A percentile compares a stretch with the other conserved stretches of the same genome.
phyloP scores from a whole-genome alignment of 2,113 vertebrate species.

The Vanacampus margaritifer region DNA sequence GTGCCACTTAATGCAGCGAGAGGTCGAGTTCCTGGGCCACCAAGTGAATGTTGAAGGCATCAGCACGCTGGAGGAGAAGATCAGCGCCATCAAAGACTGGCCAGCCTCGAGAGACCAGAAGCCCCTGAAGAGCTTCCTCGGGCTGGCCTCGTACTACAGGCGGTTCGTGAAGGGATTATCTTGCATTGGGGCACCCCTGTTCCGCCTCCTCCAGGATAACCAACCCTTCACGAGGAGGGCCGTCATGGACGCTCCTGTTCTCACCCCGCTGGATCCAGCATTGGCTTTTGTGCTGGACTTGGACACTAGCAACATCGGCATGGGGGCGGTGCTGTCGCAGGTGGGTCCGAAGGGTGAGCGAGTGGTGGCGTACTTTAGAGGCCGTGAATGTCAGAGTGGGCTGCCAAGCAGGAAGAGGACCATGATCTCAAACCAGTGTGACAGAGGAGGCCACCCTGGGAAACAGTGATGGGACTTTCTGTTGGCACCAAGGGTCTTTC shows the following conservation, averaged over 20 bases:
- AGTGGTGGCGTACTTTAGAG: not conserved
- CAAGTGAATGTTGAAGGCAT: not conserved
- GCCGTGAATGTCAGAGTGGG: not conserved
- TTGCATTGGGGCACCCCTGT: not conserved
- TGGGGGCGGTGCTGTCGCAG: not conserved
- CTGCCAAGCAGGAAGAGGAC: not conserved
- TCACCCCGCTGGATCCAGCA: too few relatives aligned
- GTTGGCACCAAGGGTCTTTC: not conserved
- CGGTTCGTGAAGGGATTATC: not conserved
- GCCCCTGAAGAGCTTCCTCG: not conserved
- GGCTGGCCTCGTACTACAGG: not conserved
- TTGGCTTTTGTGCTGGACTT: not conserved
- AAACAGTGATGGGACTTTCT: not conserved
- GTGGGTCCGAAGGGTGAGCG: not conserved
- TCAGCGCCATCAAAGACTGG: not conserved
- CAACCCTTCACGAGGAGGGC: too few relatives aligned
- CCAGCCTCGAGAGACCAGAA: too few relatives aligned
- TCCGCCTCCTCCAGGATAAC: not conserved
- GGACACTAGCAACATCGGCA: not conserved
- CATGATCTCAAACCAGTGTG: not conserved
- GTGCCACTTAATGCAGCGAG: not conserved
- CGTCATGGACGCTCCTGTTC: too few relatives aligned
- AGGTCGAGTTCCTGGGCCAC: not conserved
- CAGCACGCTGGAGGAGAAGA: not conserved
- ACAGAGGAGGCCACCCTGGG: not conserved